Evolutionary conservation across 1,140 invertebrate genomes (phyloP).

Genomic region (Manduca sexta): DNA sequence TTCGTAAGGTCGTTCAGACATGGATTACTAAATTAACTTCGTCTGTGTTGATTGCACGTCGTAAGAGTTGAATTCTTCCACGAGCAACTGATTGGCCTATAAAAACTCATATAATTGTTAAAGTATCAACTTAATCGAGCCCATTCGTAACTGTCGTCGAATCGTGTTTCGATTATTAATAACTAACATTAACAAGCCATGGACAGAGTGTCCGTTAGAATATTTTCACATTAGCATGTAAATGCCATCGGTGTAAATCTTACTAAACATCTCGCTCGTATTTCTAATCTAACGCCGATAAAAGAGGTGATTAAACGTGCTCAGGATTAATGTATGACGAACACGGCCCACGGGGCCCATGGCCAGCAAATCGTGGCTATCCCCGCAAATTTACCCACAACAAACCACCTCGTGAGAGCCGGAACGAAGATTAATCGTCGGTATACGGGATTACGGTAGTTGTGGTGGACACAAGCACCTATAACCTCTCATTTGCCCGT

Average conservation of each 20-base stretch:
- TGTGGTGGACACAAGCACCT: slow-evolving; percentile 27
- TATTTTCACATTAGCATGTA: slow-evolving; percentile 2
- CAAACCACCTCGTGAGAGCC: slow-evolving; percentile 47
- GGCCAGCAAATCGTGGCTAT: slow-evolving; percentile 46
- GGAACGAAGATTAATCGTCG: slow-evolving; percentile 64
- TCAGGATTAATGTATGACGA: slow-evolving; percentile 41
- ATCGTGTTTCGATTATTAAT: background rate
- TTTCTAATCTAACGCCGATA: slow-evolving; percentile 26
- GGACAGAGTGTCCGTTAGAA: background rate
- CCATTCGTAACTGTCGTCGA: too few relatives aligned
- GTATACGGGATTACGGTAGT: slow-evolving; percentile 51
- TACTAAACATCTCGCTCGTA: slow-evolving; percentile 4
- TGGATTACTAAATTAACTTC: too few relatives aligned
- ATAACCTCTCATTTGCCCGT: slow-evolving; percentile 12
- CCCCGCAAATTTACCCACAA: slow-evolving; percentile 56
- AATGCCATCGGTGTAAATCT: slow-evolving; percentile 3
- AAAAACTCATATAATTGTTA: too few relatives aligned
- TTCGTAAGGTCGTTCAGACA: too few relatives aligned
- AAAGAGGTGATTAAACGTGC: slow-evolving; percentile 35
- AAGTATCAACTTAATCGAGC: too few relatives aligned
- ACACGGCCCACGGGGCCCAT: slow-evolving; percentile 38
- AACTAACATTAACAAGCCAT: background rate
- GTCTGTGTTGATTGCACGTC: too few relatives aligned
- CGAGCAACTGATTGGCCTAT: too few relatives aligned
- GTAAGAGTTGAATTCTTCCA: too few relatives aligned